Evolutionary conservation across 2,888 invertebrate species (phyloP).

Genomic region (Mamestra brassicae): DNA sequence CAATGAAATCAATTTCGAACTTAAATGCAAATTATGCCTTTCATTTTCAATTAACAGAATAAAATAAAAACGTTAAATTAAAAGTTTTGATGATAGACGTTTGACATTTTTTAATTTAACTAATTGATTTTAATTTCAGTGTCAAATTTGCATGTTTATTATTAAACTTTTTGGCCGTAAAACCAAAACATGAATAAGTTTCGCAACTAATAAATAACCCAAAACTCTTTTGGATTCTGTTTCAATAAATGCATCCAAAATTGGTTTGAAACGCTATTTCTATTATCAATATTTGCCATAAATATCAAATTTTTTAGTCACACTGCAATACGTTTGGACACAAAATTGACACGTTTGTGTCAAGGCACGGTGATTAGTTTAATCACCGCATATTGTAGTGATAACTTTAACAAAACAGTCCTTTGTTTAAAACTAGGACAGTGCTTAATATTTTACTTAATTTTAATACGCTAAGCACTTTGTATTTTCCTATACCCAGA

Average conservation of each 20-base stretch:
- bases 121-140: neutral
- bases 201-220: neutral
- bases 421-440: constrained; percentile 62
- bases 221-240: neutral
- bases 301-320: neutral
- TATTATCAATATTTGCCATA: neutral
- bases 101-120: neutral
- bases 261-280: neutral
- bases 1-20: constrained; percentile 43
- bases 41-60: constrained; percentile 21
- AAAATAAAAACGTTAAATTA: neutral
- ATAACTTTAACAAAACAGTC: constrained; percentile 59
- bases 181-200: neutral
- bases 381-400: constrained; percentile 56
- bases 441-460: neutral
- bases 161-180: neutral
- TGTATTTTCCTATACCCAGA: neutral
- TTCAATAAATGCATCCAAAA: constrained; percentile 7
- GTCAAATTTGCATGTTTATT: too few relatives aligned
- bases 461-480: constrained; percentile 17
- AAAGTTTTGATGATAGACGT: neutral
- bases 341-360: constrained; percentile 57
- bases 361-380: constrained; percentile 59
- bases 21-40: constrained; percentile 16
- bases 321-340: constrained; percentile 13